Base-by-base conservation (phyloP, 1,140 invertebrate species). In the Bombus cullumanus region DNA sequence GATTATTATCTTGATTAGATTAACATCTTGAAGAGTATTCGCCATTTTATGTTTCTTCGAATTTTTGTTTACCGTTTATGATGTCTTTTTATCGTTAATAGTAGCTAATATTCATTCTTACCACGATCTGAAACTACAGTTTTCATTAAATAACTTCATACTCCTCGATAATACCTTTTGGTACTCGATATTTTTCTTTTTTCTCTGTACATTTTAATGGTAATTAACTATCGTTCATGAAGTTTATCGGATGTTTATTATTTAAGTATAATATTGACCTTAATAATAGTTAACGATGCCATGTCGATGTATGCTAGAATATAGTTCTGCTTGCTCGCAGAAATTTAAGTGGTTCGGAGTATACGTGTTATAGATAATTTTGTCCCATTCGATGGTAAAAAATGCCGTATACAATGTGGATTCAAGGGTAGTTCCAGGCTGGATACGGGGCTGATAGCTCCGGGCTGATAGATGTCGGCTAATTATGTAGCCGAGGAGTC, bases 391-490 rank as follows among this genome's bases (percentile, higher is more conserved):
- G 79, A 86, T 69, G 83, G 79, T 77, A 88, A 87, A 90, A 87
- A 90, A 72, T 79, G 59, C 76, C 81, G 72, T 80, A 71, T 79
- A 82, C 81, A 85, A 88, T 82, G 89, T 89, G 89, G 86, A 87
- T 85, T 90, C 83, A 89, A 92, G 92, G 92, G 91, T 93, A 92
- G 92, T 88, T 93, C 88, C 88, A 87, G 87, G 86, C 90, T 92
- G 92, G 92, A 93, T 93, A 93, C 92, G 88, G 91, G 92, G 90
- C 91, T 91, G 94, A 95, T 95, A 94, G 94, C 94, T 95, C 89
- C 92, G 89, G 95, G 95, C 95, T 95, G 94, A 95, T 95, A 95
- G 94, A 95, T 95, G 94, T 94, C 93, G 93, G 94, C 94, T 95
- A 95, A 95, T 95, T 95, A 95, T 93, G 94, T 94, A 92, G 91